A percentile compares a stretch with the other conserved stretches of the same genome.
phyloP scores from a whole-genome alignment of 2,888 invertebrate species.

The Macrosoma leucophasiata region DNA sequence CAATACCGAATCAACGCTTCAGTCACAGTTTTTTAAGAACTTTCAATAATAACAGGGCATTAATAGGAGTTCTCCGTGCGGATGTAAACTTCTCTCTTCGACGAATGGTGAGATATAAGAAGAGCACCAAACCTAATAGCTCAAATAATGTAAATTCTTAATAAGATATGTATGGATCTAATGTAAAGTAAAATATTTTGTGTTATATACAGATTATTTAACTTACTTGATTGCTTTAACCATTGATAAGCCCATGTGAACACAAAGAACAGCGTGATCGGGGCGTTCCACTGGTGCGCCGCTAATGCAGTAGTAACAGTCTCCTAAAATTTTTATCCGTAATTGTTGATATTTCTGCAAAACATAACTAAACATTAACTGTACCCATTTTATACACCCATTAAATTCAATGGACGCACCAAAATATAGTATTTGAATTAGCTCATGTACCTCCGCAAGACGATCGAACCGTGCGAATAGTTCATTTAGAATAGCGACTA shows the following conservation, averaged over 20 bases:
- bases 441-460: slow-evolving; percentile 81
- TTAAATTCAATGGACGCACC: neutral
- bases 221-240: slow-evolving; percentile 96
- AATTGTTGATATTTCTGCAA: slow-evolving; percentile 93
- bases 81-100: no score
- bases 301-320: slow-evolving; percentile 98
- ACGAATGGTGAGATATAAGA: no score
- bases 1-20: no score
- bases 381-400: slow-evolving; percentile 7
- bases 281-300: slow-evolving; percentile 93
- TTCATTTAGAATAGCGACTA: slow-evolving; percentile 96
- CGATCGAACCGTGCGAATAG: slow-evolving; percentile 96
- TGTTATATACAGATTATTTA: slow-evolving; percentile 1
- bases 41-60: no score
- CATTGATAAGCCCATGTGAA: slow-evolving; percentile 98
- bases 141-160: no score
- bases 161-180: no score
- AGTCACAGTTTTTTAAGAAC: no score
- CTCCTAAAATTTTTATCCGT: slow-evolving; percentile 96
- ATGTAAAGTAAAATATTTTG: neutral
- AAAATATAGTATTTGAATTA: neutral
- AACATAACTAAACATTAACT: slow-evolving; percentile 17
- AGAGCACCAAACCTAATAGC: no score
- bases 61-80: no score
- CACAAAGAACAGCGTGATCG: slow-evolving; percentile 94